Conservation (phyloP, 2,113 vertebrate genomes). For the Quiscalus mexicanus region DNA sequence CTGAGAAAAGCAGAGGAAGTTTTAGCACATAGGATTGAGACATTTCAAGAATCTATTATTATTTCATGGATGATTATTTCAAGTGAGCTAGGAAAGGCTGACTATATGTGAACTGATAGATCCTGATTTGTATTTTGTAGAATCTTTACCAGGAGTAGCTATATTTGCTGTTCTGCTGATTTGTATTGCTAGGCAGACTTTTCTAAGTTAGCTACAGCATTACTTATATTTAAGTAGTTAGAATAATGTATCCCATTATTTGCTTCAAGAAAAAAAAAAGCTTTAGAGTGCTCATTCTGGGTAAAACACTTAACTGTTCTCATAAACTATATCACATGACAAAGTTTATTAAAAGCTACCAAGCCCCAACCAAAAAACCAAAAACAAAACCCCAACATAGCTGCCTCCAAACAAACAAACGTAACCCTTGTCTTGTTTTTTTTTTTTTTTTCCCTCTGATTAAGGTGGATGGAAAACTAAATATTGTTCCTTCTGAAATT, state of each 20-base stretch:
- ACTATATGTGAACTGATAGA: not conserved
- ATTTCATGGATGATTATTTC: not conserved
- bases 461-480: not conserved
- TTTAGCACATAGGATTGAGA: not conserved
- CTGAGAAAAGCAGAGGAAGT: not conserved
- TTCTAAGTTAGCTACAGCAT: not conserved
- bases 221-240: not conserved
- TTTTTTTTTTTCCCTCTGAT: not conserved
- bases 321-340: not conserved
- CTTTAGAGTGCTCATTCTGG: not conserved
- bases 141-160: not conserved
- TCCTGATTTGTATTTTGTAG: not conserved
- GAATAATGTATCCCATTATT: not conserved
- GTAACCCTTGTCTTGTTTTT: not conserved
- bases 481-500: not conserved
- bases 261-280: not conserved
- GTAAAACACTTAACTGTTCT: not conserved
- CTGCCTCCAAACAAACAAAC: not conserved
- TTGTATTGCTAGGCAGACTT: not conserved
- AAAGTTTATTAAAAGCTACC: not conserved
- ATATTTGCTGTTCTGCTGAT: not conserved
- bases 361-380: not conserved
- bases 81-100: not conserved
- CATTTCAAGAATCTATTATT: not conserved
- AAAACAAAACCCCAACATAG: not conserved